Evolutionary conservation across 2,888 invertebrate species (phyloP), one percentile per base, ranked within the genome.

Genomic region (Zelleria hepariella): DNA sequence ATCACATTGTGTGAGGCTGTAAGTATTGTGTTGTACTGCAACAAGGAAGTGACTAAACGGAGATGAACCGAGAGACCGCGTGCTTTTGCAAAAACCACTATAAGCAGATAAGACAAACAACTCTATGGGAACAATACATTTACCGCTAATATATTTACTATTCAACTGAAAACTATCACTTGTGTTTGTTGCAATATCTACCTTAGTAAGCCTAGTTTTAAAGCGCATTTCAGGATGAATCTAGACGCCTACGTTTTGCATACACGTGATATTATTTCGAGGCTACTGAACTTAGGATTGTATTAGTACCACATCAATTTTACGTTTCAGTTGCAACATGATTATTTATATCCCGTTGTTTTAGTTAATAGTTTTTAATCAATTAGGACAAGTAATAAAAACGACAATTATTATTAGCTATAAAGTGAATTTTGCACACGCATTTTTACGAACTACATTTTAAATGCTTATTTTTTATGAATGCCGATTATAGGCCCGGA

Each of bases 231-330:
- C 86, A 75, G 85, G 86, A 71, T 74, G 77, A 67, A 74, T 68
- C 64, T 64, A 60, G 62, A 59, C 66, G 66, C 72, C 70, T 71
- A 68, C 73, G 70, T 84, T 87, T 87, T 86, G 86, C 87, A 86
- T 87, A 86, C 87, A 88, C 88, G 88, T 86, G 87, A 74, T 87
- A 80, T 70, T 77, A 72, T 69, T 75, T 75, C 68, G 83, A 70
- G 88, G 87, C 87, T 88, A 82, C 87, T 87, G 87, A 88, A 88
- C 88, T 86, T 87, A n/a, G n/a, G 86, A 86, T 87, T 86, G 84
- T 84, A 80, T 80, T 80, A 81, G 81, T 75, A 74, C 73, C 78
- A 81, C 85, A 81, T 84, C 76, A n/a, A n/a, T 15, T 15, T 42
- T 15, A 2, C 32, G 15, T 42, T 15, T 10, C 10, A 15, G 32